Evolutionary conservation across 2,888 invertebrate species (phyloP), one percentile per base, ranked within the genome.

Genomic region (Polydrusus cervinus): DNA sequence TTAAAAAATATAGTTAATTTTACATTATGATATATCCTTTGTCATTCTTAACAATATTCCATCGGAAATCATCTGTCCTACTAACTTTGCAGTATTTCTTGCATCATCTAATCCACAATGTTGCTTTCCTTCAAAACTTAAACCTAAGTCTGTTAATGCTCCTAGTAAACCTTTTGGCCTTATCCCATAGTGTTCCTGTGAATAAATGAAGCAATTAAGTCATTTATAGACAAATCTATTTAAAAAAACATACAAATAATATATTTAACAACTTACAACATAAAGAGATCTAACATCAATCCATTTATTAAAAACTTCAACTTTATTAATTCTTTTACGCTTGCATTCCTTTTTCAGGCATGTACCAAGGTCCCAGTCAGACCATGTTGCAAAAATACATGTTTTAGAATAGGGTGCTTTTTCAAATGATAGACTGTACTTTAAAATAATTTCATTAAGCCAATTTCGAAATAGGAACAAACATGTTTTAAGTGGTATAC

Each of bases 71-170:
- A 92, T 89, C 84, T 88, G 88, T 81, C 87, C 88, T 40, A 90
- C 89, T 69, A 92, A 85, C 53, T 85, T 85, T 11, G 91, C 91
- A 60, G 92, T 90, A 83, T 92, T 92, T 79, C 89, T 88, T 13
- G 92, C 89, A 85, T 92, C 92, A 84, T 90, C 88, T 43, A 91
- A 85, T 45, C 92, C 92, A 60, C 90, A 91, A 82, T 92, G 91
- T 78, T 90, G 87, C 62, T 88, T 87, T 7, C 92, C 92, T 80
- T 89, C 88, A 85, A 92, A 92, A 13, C 85, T 79, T 57, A 92
- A 83, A 0, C 90, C 90, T 13, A 91, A 85, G 81, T 91, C 90
- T 49, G 85, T 84, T 20, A 92, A 82, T 3, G 91, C 91, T 73
- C 91, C 91, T 77, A 85, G 85, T 67, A 90, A 81, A 13, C 89